Evolutionary conservation across 2,113 vertebrate species (phyloP).

Genomic region (Gallinago jamesoni): DNA sequence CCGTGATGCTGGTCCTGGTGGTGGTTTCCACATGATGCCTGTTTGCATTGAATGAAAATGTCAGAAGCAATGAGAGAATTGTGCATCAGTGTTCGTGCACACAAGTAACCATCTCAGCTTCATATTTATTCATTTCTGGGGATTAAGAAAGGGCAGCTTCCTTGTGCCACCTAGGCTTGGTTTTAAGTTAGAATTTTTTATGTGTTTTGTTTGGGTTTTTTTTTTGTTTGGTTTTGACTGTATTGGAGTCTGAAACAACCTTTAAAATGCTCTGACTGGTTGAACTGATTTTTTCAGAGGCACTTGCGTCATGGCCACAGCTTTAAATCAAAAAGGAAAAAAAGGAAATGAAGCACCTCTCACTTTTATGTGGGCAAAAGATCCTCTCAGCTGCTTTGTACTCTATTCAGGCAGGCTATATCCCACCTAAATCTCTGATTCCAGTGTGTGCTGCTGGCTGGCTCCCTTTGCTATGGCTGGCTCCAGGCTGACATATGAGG

Average conservation of each 20-base stretch:
- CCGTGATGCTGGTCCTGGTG: background rate
- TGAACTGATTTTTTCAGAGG: background rate
- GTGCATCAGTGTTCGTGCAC: rapidly evolving
- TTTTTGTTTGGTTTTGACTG: background rate
- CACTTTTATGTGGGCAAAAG: background rate
- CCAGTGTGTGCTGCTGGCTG: background rate
- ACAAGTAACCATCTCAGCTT: background rate
- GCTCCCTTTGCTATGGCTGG: background rate
- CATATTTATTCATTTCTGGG: rapidly evolving
- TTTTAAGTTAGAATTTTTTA: background rate
- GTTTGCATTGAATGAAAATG: background rate
- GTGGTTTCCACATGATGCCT: background rate
- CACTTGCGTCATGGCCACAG: background rate
- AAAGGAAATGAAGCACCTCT: background rate
- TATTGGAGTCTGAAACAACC: no score
- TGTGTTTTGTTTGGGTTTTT: background rate
- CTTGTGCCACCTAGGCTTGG: background rate
- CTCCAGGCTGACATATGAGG: background rate
- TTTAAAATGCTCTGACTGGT: background rate
- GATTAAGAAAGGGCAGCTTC: background rate
- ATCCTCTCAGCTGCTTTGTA: background rate
- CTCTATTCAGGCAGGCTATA: background rate
- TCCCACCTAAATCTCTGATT: background rate
- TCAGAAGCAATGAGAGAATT: background rate
- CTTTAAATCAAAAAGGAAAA: background rate